Evolutionary conservation across 2,797 vertebrate species (phyloP), one percentile per base, ranked within the genome.

Genomic region (Trematomus bernacchii): DNA sequence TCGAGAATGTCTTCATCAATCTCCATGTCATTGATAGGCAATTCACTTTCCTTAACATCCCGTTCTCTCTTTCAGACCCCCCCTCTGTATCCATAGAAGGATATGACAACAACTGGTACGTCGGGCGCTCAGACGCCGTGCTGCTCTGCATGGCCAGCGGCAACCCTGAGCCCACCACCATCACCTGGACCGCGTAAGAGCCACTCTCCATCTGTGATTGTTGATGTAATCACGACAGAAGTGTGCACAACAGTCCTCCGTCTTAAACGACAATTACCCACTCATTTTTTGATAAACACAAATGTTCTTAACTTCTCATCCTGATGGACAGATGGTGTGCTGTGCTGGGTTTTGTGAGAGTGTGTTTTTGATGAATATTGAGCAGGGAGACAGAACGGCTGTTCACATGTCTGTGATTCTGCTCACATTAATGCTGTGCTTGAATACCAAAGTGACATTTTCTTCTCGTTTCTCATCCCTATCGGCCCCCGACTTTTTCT

Each of bases 101-200:
- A 19, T 97, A 96, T 16, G 96, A 97, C 50, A 88, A 93, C 75
- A 96, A 97, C 91, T 97, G 96, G 97, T 97, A 95, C 54, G 74
- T 96, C 0, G 95, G 96, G 42, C 96, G 96, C 1, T 93, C 82
- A 0, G 93, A 94, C 13, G 96, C 88, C 3, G n/a, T 15, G 0
- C 91, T 97, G 33, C 71, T 47, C 50, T 97, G 97, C 67, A 75
- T 73, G 0, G 94, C 92, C 47, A 93, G 78, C 50, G 95, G 94
- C 54, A 97, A 97, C 84, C 97, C 97, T 0, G 63, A 57, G 6
- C 94, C 96, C 50, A 94, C 88, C 1, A 57, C 67, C 23, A 75
- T 95, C 69, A 93, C 77, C 70, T 97, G 96, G 96, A 96, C 86
- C 71, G 90, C 92, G 96, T 97, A 89, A 97, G 96, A 91, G 21